Conservation (phyloP, 2,113 vertebrate species). For the Hucho hucho region DNA sequence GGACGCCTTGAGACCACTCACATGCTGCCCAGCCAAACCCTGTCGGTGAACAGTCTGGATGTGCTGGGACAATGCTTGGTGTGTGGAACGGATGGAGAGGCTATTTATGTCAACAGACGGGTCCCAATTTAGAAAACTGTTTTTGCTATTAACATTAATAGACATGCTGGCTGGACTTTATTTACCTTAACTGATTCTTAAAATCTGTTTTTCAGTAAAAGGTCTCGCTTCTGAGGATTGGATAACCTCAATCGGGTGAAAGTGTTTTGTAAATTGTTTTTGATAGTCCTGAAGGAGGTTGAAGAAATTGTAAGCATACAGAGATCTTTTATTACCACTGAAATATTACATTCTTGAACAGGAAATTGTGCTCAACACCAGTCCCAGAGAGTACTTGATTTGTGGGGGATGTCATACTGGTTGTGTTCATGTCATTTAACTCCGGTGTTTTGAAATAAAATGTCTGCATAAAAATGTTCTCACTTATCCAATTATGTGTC, state of each 20-base stretch:
- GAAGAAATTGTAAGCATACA: neutral
- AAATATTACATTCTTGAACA: neutral
- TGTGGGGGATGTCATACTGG: neutral
- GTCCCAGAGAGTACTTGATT: neutral
- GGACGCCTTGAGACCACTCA: conserved; percentile 91
- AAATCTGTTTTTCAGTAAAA: neutral
- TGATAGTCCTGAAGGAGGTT: neutral
- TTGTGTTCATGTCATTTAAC: conserved; percentile 26
- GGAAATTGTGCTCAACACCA: neutral
- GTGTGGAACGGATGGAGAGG: conserved; percentile 93
- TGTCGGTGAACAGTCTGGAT: conserved; percentile 94
- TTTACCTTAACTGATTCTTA: neutral
- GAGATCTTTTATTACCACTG: neutral
- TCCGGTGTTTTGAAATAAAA: conserved; percentile 37
- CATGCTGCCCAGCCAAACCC: conserved; percentile 86
- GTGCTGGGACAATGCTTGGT: conserved; percentile 91
- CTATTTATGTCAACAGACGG: conserved; percentile 89
- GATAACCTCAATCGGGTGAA: neutral
- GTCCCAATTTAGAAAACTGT: conserved; percentile 64
- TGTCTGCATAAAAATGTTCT: conserved; percentile 8
- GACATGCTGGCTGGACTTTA: neutral
- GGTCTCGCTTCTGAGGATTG: neutral
- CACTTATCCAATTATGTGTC: too few species aligned
- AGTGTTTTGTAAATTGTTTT: neutral
- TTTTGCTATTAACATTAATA: neutral